phyloP scores from a whole-genome alignment of 2,113 vertebrate species.

The Laterallus jamaicensis region DNA sequence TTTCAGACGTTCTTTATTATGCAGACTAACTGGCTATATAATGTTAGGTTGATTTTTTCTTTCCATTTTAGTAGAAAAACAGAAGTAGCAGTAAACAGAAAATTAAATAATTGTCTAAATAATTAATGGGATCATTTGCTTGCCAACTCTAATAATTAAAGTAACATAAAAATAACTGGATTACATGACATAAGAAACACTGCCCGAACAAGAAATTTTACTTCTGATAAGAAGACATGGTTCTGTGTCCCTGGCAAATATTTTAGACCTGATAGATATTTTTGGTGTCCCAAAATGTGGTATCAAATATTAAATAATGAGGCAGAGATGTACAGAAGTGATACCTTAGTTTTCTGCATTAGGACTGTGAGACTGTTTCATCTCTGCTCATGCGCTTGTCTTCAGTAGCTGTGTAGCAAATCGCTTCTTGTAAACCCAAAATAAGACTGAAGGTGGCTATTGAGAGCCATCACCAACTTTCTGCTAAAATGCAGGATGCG shows the following conservation, averaged over 20 bases:
- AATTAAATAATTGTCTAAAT: slow-evolving; percentile 15
- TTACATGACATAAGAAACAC: not conserved
- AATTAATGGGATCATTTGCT: not conserved
- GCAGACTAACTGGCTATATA: not conserved
- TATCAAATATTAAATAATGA: not conserved
- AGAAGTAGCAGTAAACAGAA: not conserved
- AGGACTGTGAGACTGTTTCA: not conserved
- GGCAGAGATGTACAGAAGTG: not conserved
- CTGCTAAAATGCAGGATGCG: not conserved
- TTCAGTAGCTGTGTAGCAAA: not conserved
- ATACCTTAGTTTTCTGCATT: not conserved
- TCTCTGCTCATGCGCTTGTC: accelerated
- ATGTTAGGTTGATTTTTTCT: not conserved
- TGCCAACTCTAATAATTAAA: not conserved
- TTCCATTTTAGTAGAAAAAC: not conserved
- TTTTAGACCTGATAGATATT: not conserved
- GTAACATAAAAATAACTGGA: not conserved
- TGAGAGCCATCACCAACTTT: not conserved
- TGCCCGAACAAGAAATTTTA: not conserved
- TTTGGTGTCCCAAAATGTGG: not conserved
- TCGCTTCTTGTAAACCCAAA: not conserved
- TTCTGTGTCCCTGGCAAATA: not conserved
- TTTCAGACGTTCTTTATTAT: slow-evolving; percentile 13
- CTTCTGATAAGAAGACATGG: not conserved
- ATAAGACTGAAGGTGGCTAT: not conserved